A percentile compares a stretch with the other conserved stretches of the same genome.
phyloP scores from a whole-genome alignment of 2,797 vertebrate genomes.

The Acipenser ruthenus region DNA sequence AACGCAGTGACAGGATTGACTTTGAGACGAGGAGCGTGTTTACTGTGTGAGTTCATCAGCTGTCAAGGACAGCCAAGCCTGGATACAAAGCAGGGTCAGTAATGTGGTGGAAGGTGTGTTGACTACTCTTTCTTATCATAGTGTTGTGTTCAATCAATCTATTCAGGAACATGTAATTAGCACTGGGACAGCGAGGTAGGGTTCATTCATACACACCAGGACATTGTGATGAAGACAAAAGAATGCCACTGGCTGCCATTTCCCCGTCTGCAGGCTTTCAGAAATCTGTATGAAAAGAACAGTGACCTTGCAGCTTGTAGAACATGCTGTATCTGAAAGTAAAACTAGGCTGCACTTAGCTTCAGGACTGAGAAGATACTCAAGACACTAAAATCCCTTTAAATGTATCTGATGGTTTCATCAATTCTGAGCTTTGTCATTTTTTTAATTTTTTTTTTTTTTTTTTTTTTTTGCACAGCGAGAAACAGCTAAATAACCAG shows the following conservation, averaged over 20 bases:
- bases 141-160: not conserved
- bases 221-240: not conserved
- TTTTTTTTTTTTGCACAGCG: too few relatives aligned
- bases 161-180: constrained; percentile 1
- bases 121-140: not conserved
- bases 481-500: too few relatives aligned
- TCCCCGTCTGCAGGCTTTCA: not conserved
- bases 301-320: not conserved
- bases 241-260: not conserved
- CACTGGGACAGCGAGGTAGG: not conserved
- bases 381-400: too few relatives aligned
- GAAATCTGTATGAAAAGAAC: not conserved
- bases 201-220: too few relatives aligned
- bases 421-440: too few relatives aligned
- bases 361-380: too few relatives aligned
- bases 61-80: not conserved
- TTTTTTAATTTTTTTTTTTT: too few relatives aligned
- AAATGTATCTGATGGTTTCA: too few relatives aligned
- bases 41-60: not conserved
- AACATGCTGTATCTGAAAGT: too few relatives aligned
- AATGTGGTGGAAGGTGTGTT: not conserved
- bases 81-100: not conserved
- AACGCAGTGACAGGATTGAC: constrained; percentile 35
- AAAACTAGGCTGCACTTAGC: not conserved
- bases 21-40: not conserved